These are phyloP conservation scores for Endotricha flammealis DNA, from an alignment of 2,888 invertebrate genomes.

Conservation along the genomic window DNA sequence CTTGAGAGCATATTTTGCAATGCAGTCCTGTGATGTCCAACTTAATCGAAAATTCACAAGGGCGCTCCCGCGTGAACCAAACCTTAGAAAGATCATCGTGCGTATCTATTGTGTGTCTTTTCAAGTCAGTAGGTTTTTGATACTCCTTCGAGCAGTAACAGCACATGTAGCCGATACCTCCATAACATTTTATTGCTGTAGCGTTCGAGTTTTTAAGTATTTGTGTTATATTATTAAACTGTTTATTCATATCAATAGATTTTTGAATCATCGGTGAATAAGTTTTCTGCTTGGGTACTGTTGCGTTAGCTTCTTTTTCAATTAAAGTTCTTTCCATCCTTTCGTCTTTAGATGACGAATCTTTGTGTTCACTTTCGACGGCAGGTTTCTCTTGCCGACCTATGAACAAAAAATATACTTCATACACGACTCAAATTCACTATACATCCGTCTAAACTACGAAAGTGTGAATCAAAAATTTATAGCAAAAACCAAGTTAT, in stretches of 20 bases:
- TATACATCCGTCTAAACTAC: no score
- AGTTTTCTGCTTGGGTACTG: not conserved
- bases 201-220: not conserved
- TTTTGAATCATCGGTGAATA: conserved; percentile 32
- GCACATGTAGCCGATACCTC: not conserved
- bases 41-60: conserved; percentile 33
- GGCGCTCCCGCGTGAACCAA: conserved; percentile 28
- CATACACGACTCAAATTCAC: no score
- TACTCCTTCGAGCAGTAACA: not conserved
- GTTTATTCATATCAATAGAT: conserved; percentile 16
- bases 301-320: not conserved
- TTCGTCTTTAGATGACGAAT: no score
- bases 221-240: not conserved
- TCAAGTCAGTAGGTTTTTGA: not conserved
- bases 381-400: conserved; percentile 1
- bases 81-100: conserved; percentile 26
- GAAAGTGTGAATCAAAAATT: no score
- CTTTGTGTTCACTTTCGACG: conserved; percentile 1
- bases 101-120: not conserved
- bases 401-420: conserved; percentile 8
- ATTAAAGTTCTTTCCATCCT: no score
- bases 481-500: no score
- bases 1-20: conserved; percentile 27
- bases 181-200: not conserved
- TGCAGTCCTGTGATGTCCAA: conserved; percentile 43